Evolutionary conservation across 2,797 vertebrate genomes (phyloP), one percentile per base, ranked within the genome.

Genomic region (Anguilla marmorata): DNA sequence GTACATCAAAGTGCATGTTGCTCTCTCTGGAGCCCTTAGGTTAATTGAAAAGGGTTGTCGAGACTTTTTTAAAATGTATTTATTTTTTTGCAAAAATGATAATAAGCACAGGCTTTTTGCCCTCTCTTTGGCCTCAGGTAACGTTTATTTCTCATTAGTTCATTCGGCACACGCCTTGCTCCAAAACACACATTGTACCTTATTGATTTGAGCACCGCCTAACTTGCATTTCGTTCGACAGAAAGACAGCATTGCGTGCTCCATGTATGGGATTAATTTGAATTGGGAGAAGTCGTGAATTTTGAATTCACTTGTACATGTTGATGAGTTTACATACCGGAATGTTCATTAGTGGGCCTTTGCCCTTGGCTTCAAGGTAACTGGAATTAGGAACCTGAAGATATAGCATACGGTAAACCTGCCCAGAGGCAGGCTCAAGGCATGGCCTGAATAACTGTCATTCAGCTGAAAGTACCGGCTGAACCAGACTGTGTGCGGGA

Each of bases 381-480:
- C 19, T 50, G 45, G 4, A 21, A 82, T 50, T 7, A n/a, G 79
- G 79, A 82, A 50, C 24, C 79, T 82, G 45, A 48, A 69, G 79
- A 48, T 50, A 48, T 37, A 45, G 37, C 5, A 45, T 9, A 50
- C n/a, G 19, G 79, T 33, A 82, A 24, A 21, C 41, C 45, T 82
- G 79, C 79, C 79, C 45, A 50, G 79, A n/a, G 79, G 79, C 41
- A 48, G 24, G 79, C 79, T 82, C n/a, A 24, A n/a, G 45, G 79
- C 79, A 45, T 45, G 16, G 76, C 14, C 2, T 45, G 76, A 45
- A 21, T 21, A 82, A n/a, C 79, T 50, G 41, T 37, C 79, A 50
- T 33, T 24, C 37, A 21, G 76, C 27, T 74, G 27, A 14, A 14
- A 74, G 12, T 27, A 30, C 27, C 2, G 12, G 69, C 30, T 27